Base-by-base conservation (phyloP, 2,888 invertebrate species). In the Melieria picta region DNA sequence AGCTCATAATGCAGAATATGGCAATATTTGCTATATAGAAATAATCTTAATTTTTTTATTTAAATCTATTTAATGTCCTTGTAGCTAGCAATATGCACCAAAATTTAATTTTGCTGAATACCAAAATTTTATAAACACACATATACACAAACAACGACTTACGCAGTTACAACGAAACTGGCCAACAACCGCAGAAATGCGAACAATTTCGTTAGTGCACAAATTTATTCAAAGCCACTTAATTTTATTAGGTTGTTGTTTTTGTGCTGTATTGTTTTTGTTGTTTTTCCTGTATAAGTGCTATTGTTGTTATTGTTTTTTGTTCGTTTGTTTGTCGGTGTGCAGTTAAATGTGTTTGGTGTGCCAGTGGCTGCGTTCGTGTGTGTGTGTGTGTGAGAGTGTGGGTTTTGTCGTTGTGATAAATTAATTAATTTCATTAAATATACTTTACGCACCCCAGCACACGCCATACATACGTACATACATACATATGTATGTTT, bases 351-450 rank as follows among this genome's bases (percentile, higher is more conserved):
- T 30, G 30, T 30, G 30, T 30, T 30, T 30, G 30, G 30, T 30
- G 30, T 30, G 30, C 3, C 30, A 30, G 30, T 30, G 30, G 30
- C 2, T 3, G 30, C 30, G 30, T 3, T 1, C 3, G 3, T 11
- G 50, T 7, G 50, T 7, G 50, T 52, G 11, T 52, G 11, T 52
- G 5, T 9, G 5, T 52, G 11, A 5, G 52, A n/a, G 10, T 4
- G 11, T 52, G 5, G 11, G 11, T 52, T 52, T 52, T 9, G 52
- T 52, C 52, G 13, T 52, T 52, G 30, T 9, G 30, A 57, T 57
- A 57, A 57, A 57, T 57, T 57, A 57, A 57, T 57, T 57, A 57
- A 57, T 57, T 57, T 57, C 57, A 57, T 57, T 57, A 57, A 57
- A 57, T 57, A 30, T 57, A 57, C 9, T 57, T 13, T 57, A 57